Percentiles rank a stretch among this genome's conserved stretches.
Conservation (phyloP, 2,113 vertebrate species). For the Dasyprocta punctata region DNA sequence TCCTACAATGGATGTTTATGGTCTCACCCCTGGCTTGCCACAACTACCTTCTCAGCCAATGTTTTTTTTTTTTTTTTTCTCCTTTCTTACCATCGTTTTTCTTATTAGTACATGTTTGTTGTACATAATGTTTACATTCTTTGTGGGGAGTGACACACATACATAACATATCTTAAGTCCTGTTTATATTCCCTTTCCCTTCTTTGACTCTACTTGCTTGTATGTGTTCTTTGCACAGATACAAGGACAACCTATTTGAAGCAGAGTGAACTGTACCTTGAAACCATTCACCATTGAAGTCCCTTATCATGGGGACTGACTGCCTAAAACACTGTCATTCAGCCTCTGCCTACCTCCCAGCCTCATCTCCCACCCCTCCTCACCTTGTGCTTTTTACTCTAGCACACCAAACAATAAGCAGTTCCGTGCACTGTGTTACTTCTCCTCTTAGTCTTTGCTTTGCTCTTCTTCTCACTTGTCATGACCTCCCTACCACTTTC, state of each 20-base stretch:
- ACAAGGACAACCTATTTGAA: neutral
- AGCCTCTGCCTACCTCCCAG: neutral
- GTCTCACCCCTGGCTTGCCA: neutral
- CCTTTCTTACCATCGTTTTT: neutral
- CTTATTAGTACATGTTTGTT: neutral
- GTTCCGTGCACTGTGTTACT: rapidly evolving
- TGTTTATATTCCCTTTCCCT: neutral
- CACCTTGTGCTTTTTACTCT: neutral
- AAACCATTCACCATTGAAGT: neutral
- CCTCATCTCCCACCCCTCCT: neutral
- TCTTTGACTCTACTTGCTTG: neutral
- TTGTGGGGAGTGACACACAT: neutral
- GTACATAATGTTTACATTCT: neutral
- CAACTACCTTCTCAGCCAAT: neutral
- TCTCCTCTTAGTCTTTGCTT: neutral
- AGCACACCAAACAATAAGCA: neutral
- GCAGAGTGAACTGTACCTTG: neutral
- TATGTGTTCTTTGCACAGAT: neutral
- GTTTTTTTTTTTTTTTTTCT: too few relatives aligned
- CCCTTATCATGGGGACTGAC: neutral
- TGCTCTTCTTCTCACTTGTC: neutral
- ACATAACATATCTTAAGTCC: neutral
- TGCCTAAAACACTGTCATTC: too few relatives aligned
- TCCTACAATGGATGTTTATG: rapidly evolving
- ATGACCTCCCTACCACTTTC: neutral